Evolutionary conservation across 2,888 invertebrate genomes (phyloP).

Genomic region (Trissoscelio sp.): DNA sequence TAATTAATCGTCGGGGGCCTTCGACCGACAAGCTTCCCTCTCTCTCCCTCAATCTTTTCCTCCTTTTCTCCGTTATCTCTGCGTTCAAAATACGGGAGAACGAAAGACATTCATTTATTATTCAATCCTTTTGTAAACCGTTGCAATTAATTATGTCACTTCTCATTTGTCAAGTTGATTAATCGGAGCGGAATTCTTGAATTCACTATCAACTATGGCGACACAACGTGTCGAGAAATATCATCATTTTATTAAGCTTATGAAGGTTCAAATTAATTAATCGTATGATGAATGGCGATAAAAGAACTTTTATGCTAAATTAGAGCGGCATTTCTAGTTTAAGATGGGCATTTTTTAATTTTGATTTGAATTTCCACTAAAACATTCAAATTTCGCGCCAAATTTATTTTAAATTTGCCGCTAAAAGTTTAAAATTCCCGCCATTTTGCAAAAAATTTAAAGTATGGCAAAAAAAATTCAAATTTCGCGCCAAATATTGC

Average conservation of each 20-base stretch:
- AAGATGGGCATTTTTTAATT: too few species aligned
- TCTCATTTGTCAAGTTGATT: conserved; percentile 48
- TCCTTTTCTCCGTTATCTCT: background rate
- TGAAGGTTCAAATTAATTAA: background rate
- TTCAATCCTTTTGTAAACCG: conserved; percentile 34
- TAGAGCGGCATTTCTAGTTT: too few species aligned
- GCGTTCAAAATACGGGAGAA: background rate
- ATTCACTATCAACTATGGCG: conserved; percentile 1
- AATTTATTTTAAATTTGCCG: too few species aligned
- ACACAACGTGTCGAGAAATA: conserved; percentile 3
- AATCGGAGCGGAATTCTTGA: conserved; percentile 18
- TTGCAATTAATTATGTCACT: conserved; percentile 51
- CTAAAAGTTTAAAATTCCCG: too few species aligned
- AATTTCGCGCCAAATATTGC: too few species aligned
- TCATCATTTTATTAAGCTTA: background rate
- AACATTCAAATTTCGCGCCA: too few species aligned
- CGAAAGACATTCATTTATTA: conserved; percentile 34
- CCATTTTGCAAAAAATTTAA: too few species aligned
- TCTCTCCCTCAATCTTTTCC: background rate
- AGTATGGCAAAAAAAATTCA: too few species aligned
- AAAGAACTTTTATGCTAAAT: too few species aligned
- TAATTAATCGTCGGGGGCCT: conserved; percentile 39
- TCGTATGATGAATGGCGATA: background rate
- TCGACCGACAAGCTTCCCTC: conserved; percentile 1
- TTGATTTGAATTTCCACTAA: too few species aligned